Conservation (phyloP, 2,113 vertebrate genomes). For the Cacatua alba region DNA sequence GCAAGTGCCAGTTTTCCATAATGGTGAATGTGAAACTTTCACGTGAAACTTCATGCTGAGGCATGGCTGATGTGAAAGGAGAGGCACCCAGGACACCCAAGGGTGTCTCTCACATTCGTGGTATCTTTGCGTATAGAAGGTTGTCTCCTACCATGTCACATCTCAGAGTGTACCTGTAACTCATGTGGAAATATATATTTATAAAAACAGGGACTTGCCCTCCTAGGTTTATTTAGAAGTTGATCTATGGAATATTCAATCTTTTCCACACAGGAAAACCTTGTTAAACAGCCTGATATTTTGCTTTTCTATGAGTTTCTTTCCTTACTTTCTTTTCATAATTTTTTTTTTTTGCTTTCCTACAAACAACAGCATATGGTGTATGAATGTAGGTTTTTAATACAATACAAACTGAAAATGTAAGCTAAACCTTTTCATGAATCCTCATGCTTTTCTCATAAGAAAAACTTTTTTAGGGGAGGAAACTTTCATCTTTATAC, state of each 20-base stretch:
- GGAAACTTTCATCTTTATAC: neutral
- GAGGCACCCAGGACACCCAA: neutral
- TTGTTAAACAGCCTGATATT: neutral
- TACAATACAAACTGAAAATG: neutral
- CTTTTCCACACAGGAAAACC: neutral
- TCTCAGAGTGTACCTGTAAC: neutral
- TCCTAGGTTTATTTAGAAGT: neutral
- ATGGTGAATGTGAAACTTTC: accelerated
- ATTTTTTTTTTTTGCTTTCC: neutral
- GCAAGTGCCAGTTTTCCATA: neutral
- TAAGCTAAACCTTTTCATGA: neutral
- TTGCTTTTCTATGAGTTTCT: neutral
- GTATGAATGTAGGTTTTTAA: accelerated
- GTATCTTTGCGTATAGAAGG: accelerated
- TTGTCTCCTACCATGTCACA: neutral
- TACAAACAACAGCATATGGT: neutral
- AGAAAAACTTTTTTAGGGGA: neutral
- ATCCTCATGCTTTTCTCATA: neutral
- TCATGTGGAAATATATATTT: neutral
- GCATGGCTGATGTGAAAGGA: accelerated
- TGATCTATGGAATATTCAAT: neutral
- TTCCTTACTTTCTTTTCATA: too few relatives aligned
- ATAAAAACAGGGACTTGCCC: neutral
- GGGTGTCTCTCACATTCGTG: neutral
- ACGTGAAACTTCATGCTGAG: neutral